phyloP scores from a whole-genome alignment of 2,113 vertebrate genomes.

The Bos javanicus region DNA sequence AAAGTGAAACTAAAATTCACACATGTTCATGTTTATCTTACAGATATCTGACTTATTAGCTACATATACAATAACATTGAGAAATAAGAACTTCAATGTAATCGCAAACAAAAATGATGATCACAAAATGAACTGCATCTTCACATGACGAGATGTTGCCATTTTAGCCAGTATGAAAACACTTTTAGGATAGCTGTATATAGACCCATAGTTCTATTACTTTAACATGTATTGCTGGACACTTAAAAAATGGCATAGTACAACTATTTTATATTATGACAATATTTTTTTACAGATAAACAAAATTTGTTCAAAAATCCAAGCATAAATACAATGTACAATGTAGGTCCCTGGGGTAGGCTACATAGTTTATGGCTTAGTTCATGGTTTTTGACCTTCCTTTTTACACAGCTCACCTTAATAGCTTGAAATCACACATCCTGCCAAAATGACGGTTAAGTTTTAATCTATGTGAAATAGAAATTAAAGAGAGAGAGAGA shows the following conservation, averaged over 20 bases:
- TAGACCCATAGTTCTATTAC: slow-evolving; percentile 41
- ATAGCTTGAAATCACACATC: slow-evolving; percentile 52
- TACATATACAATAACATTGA: slow-evolving; percentile 48
- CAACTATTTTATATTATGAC: slow-evolving; percentile 57
- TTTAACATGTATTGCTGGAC: slow-evolving; percentile 45
- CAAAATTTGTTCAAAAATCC: slow-evolving; percentile 27
- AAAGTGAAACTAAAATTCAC: slow-evolving; percentile 46
- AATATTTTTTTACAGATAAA: slow-evolving; percentile 53
- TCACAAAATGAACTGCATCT: slow-evolving; percentile 54
- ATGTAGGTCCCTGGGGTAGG: slow-evolving; percentile 25
- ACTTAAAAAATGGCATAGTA: slow-evolving; percentile 45
- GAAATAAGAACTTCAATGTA: slow-evolving; percentile 35
- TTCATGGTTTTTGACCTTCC: slow-evolving; percentile 36
- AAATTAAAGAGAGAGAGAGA: slow-evolving; percentile 33
- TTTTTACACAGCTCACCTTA: slow-evolving; percentile 50
- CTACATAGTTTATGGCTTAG: slow-evolving; percentile 34
- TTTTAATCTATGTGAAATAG: slow-evolving; percentile 51
- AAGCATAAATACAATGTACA: slow-evolving; percentile 57
- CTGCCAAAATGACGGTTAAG: slow-evolving; percentile 42
- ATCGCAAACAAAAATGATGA: slow-evolving; percentile 50
- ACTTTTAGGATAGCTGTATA: slow-evolving; percentile 8
- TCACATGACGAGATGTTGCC: slow-evolving; percentile 49
- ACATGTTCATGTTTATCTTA: slow-evolving; percentile 42
- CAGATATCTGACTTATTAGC: slow-evolving; percentile 33
- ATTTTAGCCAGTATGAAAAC: slow-evolving; percentile 54